Conservation (phyloP, 2,113 vertebrate species). For the Platichthys stellatus region DNA sequence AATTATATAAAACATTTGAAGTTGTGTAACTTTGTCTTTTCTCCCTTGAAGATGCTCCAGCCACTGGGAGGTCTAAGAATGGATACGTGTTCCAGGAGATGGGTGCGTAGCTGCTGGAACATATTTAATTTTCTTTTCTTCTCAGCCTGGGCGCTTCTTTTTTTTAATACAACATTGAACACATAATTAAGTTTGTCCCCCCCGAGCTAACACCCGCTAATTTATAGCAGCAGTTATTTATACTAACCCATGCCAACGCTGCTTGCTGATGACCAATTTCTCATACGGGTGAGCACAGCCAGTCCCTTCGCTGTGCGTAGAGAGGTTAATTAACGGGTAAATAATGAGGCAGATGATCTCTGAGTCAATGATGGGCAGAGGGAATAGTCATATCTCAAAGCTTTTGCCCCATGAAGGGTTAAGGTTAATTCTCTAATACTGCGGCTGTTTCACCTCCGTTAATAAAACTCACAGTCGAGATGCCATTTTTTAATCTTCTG, state of each 20-base stretch:
- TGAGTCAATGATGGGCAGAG: constrained; percentile 47
- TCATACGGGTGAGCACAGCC: constrained; percentile 52
- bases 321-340: constrained; percentile 61
- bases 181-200: background rate
- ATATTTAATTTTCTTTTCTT: constrained; percentile 10
- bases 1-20: background rate
- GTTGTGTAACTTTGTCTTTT: constrained; percentile 29
- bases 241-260: constrained; percentile 34
- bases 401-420: constrained; percentile 50
- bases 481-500: constrained; percentile 67
- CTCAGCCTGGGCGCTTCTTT: constrained; percentile 2
- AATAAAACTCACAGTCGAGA: constrained; percentile 56
- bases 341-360: constrained; percentile 65
- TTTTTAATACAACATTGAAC: background rate
- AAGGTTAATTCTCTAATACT: constrained; percentile 55
- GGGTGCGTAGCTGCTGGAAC: constrained; percentile 68
- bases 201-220: background rate
- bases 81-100: constrained; percentile 88
- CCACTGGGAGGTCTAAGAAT: constrained; percentile 86
- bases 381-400: constrained; percentile 53
- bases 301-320: constrained; percentile 25
- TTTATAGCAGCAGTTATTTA: constrained; percentile 41
- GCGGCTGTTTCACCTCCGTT: constrained; percentile 25
- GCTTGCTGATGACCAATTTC: constrained; percentile 57
- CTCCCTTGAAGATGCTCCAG: constrained; percentile 60